Evolutionary conservation across 2,888 invertebrate species (phyloP), one percentile per base, ranked within the genome.

Genomic region (Phengaris alcon): DNA sequence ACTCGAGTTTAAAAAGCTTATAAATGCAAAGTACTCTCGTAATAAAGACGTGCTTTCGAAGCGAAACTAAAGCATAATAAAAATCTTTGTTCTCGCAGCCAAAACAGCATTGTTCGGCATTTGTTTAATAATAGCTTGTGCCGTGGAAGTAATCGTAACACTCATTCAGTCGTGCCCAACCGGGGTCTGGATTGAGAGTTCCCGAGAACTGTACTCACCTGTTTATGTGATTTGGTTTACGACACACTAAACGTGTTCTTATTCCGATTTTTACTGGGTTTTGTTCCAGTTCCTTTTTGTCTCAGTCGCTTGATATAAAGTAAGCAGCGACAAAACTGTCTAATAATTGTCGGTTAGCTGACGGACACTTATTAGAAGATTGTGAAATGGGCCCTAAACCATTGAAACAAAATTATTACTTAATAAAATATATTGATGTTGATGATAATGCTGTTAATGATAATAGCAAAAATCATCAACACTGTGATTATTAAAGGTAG

Each of bases 11-110:
- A 79, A 82, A 82, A 81, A 81, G 81, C 83, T 81, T 83, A 83
- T 84, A 83, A 84, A 84, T 82, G 82, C 79, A 82, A 82, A 86
- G 82, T 81, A 83, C 85, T 85, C 82, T 80, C 80, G 82, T 81
- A 84, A 83, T 84, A 85, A 85, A 86, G 84, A 86, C 83, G 79
- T 81, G 84, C 84, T 85, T 81, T 82, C 85, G 81, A 86, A 88
- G 87, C 84, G 81, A 83, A 84, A 84, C 84, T 82, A 84, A 85
- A 86, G 83, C 84, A 84, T 52, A 85, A 84, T 86, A 87, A 86
- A 86, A 81, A 84, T 87, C 90, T 90, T 92, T 92, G 91, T 93
- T 91, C 89, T 88, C 80, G 83, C 84, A 90, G 91, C 88, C 92
- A 91, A 92, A 93, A 92, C 91, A 91, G 88, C 86, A 84, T 81